Conservation (phyloP, 2,888 invertebrate genomes). For the Andricus curvator region DNA sequence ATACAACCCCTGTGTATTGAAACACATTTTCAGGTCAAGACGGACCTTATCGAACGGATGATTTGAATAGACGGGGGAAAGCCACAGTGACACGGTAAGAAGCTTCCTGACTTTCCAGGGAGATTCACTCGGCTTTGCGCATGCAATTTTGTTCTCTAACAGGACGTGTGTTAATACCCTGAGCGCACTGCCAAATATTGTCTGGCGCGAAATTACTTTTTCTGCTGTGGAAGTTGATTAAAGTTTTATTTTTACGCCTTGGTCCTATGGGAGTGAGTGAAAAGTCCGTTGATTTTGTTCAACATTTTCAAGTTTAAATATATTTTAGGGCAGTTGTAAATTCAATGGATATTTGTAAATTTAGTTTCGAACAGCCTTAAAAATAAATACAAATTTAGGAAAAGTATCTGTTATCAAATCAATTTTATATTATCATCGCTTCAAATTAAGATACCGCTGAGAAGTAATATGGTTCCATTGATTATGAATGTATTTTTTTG, state of each 20-base stretch:
- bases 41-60: conserved; percentile 47
- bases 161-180: not conserved
- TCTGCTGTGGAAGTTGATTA: not conserved
- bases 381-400: no score
- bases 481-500: no score
- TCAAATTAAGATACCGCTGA: no score
- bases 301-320: not conserved
- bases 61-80: conserved; percentile 48
- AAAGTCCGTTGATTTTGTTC: not conserved
- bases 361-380: no score
- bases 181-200: conserved; percentile 19
- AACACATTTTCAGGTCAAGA: conserved; percentile 53
- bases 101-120: not conserved
- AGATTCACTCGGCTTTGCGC: not conserved
- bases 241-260: not conserved
- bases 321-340: no score
- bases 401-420: no score
- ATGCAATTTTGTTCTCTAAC: conserved; percentile 26
- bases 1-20: conserved; percentile 42
- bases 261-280: not conserved
- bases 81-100: conserved; percentile 29
- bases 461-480: no score
- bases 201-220: conserved; percentile 18
- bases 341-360: no score
- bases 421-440: no score